These are phyloP conservation scores for Chaetorhynchus papuensis DNA, from an alignment of 2,113 vertebrate genomes.

Conservation along the genomic window DNA sequence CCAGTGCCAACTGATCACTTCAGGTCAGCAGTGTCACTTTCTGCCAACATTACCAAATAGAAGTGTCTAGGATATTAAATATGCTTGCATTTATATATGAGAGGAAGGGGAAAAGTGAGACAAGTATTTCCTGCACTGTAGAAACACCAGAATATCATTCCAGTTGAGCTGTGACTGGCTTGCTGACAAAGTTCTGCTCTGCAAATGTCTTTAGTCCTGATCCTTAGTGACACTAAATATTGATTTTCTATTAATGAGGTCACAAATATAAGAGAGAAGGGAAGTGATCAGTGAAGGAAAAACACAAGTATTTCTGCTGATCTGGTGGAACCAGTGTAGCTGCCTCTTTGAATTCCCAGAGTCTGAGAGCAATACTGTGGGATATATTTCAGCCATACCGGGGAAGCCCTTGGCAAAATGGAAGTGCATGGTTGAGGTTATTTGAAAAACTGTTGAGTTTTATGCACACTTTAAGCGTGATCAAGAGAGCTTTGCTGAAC, in stretches of 20 bases:
- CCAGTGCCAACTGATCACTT: background rate
- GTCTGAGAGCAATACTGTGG: background rate
- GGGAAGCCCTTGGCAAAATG: background rate
- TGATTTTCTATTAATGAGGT: background rate
- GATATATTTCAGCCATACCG: background rate
- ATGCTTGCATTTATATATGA: background rate
- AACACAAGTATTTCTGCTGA: background rate
- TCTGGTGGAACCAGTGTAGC: background rate
- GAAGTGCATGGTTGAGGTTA: background rate
- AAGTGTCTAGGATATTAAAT: background rate
- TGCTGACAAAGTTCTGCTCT: background rate
- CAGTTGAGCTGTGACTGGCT: background rate
- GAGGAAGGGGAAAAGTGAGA: conserved; percentile 23
- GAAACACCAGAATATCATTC: background rate
- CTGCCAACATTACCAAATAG: background rate
- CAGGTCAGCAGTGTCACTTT: background rate
- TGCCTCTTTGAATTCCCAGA: background rate
- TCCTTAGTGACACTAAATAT: background rate
- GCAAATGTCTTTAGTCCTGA: background rate
- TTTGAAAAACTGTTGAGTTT: background rate
- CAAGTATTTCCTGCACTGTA: background rate
- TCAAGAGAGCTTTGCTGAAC: background rate
- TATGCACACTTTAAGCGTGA: background rate
- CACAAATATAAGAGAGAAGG: background rate
- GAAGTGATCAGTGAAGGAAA: background rate